These are phyloP conservation scores for Brachyhypopomus gauderio DNA, from an alignment of 2,113 vertebrate genomes.

Conservation along the genomic window DNA sequence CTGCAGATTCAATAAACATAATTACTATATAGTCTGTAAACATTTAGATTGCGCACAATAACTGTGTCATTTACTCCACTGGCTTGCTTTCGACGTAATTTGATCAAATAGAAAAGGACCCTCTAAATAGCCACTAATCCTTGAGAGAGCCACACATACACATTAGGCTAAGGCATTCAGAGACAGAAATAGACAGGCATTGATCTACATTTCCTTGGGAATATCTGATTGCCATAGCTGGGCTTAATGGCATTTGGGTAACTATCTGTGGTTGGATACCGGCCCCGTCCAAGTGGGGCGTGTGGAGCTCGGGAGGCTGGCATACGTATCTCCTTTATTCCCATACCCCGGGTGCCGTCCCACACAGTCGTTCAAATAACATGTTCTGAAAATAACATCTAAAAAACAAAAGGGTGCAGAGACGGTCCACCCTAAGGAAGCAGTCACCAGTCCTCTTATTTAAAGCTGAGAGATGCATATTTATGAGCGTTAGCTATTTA, in stretches of 20 bases:
- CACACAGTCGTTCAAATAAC: background rate
- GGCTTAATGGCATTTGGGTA: conserved; percentile 69
- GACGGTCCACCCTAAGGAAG: background rate
- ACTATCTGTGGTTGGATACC: conserved; percentile 67
- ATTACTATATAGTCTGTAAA: conserved; percentile 81
- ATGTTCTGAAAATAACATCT: background rate
- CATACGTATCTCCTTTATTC: background rate
- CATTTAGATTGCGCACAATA: conserved; percentile 80
- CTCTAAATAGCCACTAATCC: conserved; percentile 74
- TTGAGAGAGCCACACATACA: conserved; percentile 69
- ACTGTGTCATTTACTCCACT: conserved; percentile 75
- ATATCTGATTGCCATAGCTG: conserved; percentile 70
- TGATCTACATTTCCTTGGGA: conserved; percentile 77
- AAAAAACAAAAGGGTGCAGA: background rate
- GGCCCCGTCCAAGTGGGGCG: conserved; percentile 43
- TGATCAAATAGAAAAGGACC: conserved; percentile 74
- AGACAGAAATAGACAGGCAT: conserved; percentile 74
- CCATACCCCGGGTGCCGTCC: background rate
- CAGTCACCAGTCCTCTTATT: background rate
- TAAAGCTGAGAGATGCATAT: conserved; percentile 21
- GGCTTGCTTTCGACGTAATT: conserved; percentile 78
- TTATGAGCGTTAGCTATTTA: conserved; percentile 24
- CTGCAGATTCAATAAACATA: conserved; percentile 77
- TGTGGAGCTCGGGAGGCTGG: background rate
- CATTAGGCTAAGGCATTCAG: conserved; percentile 75